A percentile compares a stretch with the other conserved stretches of the same genome.
phyloP scores from a whole-genome alignment of 2,113 vertebrate genomes.

The Phaethornis superciliosus region DNA sequence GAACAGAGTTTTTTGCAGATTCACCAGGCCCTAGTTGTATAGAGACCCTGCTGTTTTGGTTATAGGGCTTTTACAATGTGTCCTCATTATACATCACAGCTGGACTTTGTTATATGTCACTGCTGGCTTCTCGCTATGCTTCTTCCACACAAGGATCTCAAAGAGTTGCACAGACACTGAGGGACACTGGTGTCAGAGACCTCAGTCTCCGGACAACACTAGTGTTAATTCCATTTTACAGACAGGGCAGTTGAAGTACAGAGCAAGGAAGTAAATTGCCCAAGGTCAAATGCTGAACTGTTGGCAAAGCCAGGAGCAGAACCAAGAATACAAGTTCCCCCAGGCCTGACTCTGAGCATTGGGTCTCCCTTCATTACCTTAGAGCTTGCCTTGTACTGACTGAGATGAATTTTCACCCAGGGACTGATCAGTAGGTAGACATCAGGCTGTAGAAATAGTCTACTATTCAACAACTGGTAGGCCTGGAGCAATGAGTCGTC shows the following conservation, averaged over 20 bases:
- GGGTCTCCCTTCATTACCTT: background rate
- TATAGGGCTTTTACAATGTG: background rate
- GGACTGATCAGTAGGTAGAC: background rate
- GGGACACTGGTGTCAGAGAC: background rate
- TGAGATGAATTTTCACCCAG: background rate
- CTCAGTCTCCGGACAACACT: background rate
- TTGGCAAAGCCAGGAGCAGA: conserved; percentile 8
- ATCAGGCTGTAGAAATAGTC: background rate
- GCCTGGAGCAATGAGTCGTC: background rate
- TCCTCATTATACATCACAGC: rapidly evolving
- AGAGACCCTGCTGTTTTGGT: background rate
- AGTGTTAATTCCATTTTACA: background rate
- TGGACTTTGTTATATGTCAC: background rate
- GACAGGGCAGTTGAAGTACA: background rate
- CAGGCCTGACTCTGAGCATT: background rate
- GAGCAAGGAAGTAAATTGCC: conserved; percentile 18
- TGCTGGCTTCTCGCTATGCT: background rate
- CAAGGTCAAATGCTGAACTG: conserved; percentile 5
- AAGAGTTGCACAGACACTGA: background rate
- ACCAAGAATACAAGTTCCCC: background rate
- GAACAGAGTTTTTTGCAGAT: background rate
- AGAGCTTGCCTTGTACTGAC: background rate
- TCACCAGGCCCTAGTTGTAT: background rate
- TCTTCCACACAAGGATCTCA: conserved; percentile 59
- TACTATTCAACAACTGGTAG: background rate